Percentiles rank a stretch among this genome's conserved stretches.
phyloP scores from a whole-genome alignment of 1,140 invertebrate genomes.

The Penaeus chinensis region DNA sequence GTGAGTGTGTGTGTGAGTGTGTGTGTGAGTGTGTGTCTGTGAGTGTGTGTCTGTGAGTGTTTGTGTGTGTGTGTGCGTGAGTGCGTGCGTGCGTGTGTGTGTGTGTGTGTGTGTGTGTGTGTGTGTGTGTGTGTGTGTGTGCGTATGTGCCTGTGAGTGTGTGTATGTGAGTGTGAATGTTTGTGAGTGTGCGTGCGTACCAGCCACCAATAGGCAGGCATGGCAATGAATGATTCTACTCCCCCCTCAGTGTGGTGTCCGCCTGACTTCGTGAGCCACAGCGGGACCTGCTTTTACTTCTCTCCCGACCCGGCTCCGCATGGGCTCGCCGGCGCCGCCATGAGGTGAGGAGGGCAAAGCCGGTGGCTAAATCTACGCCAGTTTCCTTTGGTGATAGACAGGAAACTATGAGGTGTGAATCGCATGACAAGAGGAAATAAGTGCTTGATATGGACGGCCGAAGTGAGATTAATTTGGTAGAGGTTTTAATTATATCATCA shows the following conservation, averaged over 20 bases:
- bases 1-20: background rate
- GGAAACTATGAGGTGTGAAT: no score
- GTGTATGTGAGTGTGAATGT: no score
- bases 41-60: background rate
- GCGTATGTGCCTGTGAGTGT: no score
- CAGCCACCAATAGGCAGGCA: background rate
- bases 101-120: background rate
- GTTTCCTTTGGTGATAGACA: no score
- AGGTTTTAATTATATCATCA: background rate
- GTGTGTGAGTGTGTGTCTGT: background rate
- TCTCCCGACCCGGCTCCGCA: no score
- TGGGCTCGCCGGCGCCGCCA: no score
- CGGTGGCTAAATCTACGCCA: no score
- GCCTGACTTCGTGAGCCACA: background rate
- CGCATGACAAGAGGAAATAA: background rate
- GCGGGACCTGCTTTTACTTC: background rate
- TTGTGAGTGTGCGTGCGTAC: background rate
- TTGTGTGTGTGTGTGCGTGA: background rate
- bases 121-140: background rate
- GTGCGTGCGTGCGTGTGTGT: background rate
- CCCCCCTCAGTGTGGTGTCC: background rate
- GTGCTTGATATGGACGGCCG: background rate
- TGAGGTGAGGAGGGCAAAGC: no score
- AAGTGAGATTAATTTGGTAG: background rate
- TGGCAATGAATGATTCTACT: background rate